Percentiles rank a stretch among this genome's conserved stretches.
Conservation (phyloP, 1,140 invertebrate species). For the Megalopta genalis region DNA sequence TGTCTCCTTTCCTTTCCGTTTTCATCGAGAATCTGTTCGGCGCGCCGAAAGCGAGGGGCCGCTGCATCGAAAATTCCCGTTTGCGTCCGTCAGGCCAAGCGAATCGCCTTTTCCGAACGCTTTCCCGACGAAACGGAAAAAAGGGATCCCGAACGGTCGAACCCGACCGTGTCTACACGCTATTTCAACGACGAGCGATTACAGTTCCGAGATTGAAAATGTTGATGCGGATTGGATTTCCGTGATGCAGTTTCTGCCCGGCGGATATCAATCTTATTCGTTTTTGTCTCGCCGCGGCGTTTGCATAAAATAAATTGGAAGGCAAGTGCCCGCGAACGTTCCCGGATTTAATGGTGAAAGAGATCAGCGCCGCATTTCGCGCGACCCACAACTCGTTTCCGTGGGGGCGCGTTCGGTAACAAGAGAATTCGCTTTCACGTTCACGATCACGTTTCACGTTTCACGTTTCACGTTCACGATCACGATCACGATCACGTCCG, state of each 20-base stretch:
- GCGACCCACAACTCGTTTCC: not conserved
- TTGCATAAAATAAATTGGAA: not conserved
- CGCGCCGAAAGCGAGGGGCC: constrained; percentile 23
- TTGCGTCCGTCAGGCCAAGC: not conserved
- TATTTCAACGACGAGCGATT: not conserved
- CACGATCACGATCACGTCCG: constrained; percentile 1
- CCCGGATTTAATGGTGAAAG: not conserved
- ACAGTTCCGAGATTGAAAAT: not conserved
- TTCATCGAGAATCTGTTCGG: constrained; percentile 27
- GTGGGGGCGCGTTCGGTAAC: not conserved
- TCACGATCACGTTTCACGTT: constrained; percentile 7
- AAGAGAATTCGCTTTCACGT: not conserved
- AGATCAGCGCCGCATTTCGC: not conserved
- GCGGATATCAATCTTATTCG: not conserved
- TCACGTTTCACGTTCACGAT: not conserved
- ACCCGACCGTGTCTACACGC: too few relatives aligned
- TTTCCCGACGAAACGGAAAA: not conserved
- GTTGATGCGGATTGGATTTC: not conserved
- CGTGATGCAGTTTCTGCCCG: not conserved
- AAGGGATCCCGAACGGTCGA: too few relatives aligned
- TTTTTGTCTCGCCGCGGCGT: not conserved
- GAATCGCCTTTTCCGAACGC: not conserved
- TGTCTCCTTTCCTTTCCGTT: not conserved
- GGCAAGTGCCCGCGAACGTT: not conserved
- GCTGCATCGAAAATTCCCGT: not conserved